phyloP scores from a whole-genome alignment of 2,113 vertebrate genomes.

The Ochotona curzoniae region DNA sequence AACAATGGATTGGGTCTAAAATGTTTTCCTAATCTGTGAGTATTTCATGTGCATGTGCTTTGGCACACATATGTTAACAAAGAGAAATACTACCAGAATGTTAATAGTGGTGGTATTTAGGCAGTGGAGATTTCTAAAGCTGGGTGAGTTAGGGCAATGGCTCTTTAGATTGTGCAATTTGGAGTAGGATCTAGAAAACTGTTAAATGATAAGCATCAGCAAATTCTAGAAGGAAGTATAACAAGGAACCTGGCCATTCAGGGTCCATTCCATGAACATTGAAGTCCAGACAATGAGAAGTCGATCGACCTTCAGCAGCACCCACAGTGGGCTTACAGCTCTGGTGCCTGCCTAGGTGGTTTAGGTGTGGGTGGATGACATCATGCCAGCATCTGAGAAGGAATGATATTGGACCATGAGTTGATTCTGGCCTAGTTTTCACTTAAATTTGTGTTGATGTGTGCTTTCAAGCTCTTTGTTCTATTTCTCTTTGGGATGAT shows the following conservation, averaged over 20 bases:
- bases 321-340: neutral
- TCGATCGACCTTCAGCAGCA: neutral
- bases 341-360: neutral
- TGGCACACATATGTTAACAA: neutral
- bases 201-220: neutral
- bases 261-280: neutral
- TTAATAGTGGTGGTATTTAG: neutral
- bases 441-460: neutral
- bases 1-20: neutral
- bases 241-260: neutral
- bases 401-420: neutral
- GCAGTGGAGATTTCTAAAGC: neutral
- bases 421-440: neutral
- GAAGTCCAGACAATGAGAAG: neutral
- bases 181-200: neutral
- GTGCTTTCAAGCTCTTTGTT: neutral
- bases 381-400: neutral
- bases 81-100: neutral
- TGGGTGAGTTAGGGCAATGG: neutral
- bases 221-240: neutral
- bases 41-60: neutral
- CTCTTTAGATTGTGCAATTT: neutral
- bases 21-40: neutral
- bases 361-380: neutral
- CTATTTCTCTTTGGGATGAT: neutral